Evolutionary conservation across 1,140 invertebrate genomes (phyloP).

Genomic region (Plutomurus gul): DNA sequence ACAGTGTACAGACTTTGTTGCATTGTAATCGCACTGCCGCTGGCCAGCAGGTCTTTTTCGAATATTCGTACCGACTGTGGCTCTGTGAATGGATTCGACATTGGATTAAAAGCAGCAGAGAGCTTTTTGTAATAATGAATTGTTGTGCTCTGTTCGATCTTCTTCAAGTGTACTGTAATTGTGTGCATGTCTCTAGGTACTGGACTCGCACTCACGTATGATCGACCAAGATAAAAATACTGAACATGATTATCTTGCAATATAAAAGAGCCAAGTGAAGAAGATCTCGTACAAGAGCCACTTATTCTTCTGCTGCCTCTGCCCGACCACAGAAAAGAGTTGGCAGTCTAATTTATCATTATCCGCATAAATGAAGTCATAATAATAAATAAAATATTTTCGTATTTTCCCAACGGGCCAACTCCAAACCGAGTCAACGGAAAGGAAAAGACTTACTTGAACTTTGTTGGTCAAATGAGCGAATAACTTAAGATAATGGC

Average conservation of each 20-base stretch:
- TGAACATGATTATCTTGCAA: constrained; percentile 1
- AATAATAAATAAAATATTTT: neutral
- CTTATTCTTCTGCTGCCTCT: no score
- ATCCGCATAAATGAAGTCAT: neutral
- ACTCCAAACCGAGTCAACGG: neutral
- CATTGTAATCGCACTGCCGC: neutral
- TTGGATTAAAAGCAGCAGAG: neutral
- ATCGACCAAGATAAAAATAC: neutral
- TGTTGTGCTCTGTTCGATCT: neutral
- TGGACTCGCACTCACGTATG: neutral
- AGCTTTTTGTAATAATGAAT: neutral
- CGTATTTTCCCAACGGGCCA: neutral
- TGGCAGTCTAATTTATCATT: neutral
- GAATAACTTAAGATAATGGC: neutral
- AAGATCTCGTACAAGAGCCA: no score
- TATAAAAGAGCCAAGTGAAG: no score
- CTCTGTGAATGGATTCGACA: no score
- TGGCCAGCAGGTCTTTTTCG: neutral
- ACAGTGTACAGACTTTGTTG: neutral
- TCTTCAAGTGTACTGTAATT: neutral
- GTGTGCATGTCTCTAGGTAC: neutral
- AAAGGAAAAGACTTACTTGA: neutral
- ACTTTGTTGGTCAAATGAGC: neutral
- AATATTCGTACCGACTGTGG: no score
- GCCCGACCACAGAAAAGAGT: no score